Percentiles rank a stretch among this genome's conserved stretches.
phyloP scores from a whole-genome alignment of 1,140 invertebrate species.

The Euura saliciscinereae region DNA sequence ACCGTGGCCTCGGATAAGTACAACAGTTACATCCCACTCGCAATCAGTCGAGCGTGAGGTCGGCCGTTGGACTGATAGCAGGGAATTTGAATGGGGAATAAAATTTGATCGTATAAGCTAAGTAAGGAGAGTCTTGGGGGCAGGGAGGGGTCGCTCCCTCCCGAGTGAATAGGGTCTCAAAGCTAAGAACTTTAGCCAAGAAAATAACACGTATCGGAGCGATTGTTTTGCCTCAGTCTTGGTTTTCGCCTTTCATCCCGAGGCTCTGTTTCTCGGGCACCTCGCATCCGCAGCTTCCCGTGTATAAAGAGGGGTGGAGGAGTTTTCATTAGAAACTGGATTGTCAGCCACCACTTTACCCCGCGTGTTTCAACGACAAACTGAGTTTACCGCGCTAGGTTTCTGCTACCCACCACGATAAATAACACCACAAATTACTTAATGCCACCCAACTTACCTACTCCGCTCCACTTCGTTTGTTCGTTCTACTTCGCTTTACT shows the following conservation, averaged over 20 bases:
- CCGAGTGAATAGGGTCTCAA: neutral
- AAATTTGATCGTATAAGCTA: slow-evolving; percentile 1
- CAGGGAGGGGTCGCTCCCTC: neutral
- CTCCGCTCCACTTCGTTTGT: neutral
- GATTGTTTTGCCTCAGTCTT: slow-evolving; percentile 25
- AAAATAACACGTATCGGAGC: slow-evolving; percentile 30
- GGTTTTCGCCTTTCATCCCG: slow-evolving; percentile 2
- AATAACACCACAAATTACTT: slow-evolving; percentile 39
- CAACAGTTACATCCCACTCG: too few species aligned
- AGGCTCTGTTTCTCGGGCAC: neutral
- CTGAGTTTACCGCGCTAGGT: slow-evolving; percentile 24
- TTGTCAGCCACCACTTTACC: slow-evolving; percentile 40
- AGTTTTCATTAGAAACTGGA: slow-evolving; percentile 41
- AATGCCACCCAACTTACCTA: slow-evolving; percentile 26
- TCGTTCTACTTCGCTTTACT: neutral
- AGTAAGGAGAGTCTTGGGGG: neutral
- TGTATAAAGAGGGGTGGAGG: slow-evolving; percentile 24
- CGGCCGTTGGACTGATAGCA: neutral
- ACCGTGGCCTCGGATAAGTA: too few species aligned
- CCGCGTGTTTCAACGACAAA: slow-evolving; percentile 23
- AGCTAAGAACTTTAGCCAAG: slow-evolving; percentile 11
- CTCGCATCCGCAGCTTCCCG: neutral
- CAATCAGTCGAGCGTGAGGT: neutral
- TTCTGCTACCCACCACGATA: slow-evolving; percentile 28
- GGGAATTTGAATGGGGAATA: neutral